Evolutionary conservation across 2,113 vertebrate species (phyloP).

Genomic region (Noturus placidus): DNA sequence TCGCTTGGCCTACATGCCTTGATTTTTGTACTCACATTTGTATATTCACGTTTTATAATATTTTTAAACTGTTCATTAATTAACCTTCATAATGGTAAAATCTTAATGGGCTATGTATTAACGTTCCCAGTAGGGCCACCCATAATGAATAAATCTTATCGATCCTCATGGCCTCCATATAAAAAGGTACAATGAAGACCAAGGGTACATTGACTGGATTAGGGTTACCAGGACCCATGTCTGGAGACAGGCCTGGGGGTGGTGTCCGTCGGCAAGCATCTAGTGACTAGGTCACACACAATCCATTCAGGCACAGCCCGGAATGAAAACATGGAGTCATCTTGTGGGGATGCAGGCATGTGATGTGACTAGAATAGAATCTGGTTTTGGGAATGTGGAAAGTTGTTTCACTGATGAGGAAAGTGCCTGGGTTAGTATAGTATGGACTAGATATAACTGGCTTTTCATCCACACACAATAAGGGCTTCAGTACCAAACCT

Average conservation of each 20-base stretch:
- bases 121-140: not conserved
- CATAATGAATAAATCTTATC: not conserved
- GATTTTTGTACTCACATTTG: not conserved
- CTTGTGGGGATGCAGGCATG: not conserved
- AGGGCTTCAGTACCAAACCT: not conserved
- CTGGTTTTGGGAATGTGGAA: not conserved
- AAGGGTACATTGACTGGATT: not conserved
- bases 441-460: not conserved
- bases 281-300: not conserved
- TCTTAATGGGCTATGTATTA: not conserved
- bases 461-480: not conserved
- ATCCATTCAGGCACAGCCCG: not conserved
- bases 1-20: not conserved
- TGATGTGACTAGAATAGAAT: not conserved
- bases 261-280: not conserved
- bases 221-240: not conserved
- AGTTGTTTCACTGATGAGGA: not conserved
- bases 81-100: not conserved
- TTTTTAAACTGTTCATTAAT: not conserved
- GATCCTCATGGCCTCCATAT: not conserved
- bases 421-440: not conserved
- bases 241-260: not conserved
- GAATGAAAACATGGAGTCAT: not conserved
- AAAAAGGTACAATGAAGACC: not conserved
- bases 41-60: not conserved